Conservation (phyloP, 2,888 invertebrate genomes). For the Eugnorisma glareosa region DNA sequence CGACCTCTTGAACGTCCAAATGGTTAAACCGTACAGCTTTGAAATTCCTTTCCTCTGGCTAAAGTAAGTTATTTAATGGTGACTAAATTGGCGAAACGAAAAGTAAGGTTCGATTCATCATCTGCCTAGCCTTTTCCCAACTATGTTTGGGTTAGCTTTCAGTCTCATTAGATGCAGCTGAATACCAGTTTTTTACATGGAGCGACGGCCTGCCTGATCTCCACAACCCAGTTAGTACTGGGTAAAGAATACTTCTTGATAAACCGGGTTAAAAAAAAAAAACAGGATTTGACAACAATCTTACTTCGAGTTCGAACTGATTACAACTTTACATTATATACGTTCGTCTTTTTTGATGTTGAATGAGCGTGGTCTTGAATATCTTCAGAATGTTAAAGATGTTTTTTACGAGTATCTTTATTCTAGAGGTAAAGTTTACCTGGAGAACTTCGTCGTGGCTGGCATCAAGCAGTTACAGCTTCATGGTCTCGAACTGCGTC, state of each 20-base stretch:
- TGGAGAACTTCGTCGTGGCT: conserved; percentile 34
- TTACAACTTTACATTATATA: not conserved
- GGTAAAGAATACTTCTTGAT: too few species aligned
- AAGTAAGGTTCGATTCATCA: not conserved
- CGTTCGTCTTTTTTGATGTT: not conserved
- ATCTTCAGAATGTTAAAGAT: not conserved
- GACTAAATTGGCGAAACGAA: not conserved
- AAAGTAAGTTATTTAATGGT: conserved; percentile 15
- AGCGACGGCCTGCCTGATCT: too few species aligned
- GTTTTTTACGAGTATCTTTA: not conserved
- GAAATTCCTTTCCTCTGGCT: conserved; percentile 40
- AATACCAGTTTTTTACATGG: too few species aligned
- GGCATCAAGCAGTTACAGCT: conserved; percentile 39
- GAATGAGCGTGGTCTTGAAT: not conserved
- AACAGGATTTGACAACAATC: not conserved
- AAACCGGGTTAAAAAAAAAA: too few species aligned
- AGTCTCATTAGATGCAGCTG: too few species aligned
- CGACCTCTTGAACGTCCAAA: conserved; percentile 24
- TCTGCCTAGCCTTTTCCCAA: too few species aligned
- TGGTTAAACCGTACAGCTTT: conserved; percentile 22
- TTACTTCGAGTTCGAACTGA: not conserved
- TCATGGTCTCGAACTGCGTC: conserved; percentile 34
- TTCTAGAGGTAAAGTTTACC: conserved; percentile 45
- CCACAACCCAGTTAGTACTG: too few species aligned
- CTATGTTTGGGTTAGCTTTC: too few species aligned